Base-by-base conservation (phyloP, 2,888 invertebrate genomes). In the Epistrophella euchroma region DNA sequence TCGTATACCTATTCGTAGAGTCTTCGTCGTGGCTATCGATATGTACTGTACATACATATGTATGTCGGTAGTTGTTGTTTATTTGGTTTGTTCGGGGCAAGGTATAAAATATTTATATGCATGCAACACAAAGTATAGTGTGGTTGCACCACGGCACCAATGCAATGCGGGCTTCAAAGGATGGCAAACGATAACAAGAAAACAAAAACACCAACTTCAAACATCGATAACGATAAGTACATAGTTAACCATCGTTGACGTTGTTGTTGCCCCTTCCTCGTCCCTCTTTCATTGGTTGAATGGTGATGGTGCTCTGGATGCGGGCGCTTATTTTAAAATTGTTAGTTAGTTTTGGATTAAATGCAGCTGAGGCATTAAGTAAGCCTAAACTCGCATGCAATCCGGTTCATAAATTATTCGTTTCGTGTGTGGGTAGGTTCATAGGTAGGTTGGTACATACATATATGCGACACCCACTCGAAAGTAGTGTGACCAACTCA, bases 301-400 rank as follows among this genome's bases (percentile, higher is more conserved):
- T n/a, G n/a, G n/a, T n/a, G n/a, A n/a, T 68, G 35, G 19, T 52
- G 78, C 71, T 60, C 79, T 80, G 60, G 75, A 85, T 85, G 80
- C 85, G 85, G 85, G 85, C 80, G 85, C 80, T 85, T 66, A 66
- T 66, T 66, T 47, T 80, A 80, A 85, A 68, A 85, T 80, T 79
- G 78, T 64, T 58, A 71, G 74, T 56, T 80, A 68, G 80, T 52
- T 68, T 77, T 56, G 77, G 64, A 76, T 79, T 66, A 80, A 85
- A 66, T 66, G 66, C 80, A 80, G 64, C 75, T 58, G 55, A 64
- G 78, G 64, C 55, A 84, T 84, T 84, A 78, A 75, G 52, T 72
- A 52, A 79, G 55, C 76, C 68, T 70, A 25, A 66, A 84, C 66
- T 77, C 47, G 40, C 78, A 71, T 84, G 79, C 79, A 71, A 84